phyloP scores from a whole-genome alignment of 2,797 vertebrate genomes.

The Poliocrania exsul region DNA sequence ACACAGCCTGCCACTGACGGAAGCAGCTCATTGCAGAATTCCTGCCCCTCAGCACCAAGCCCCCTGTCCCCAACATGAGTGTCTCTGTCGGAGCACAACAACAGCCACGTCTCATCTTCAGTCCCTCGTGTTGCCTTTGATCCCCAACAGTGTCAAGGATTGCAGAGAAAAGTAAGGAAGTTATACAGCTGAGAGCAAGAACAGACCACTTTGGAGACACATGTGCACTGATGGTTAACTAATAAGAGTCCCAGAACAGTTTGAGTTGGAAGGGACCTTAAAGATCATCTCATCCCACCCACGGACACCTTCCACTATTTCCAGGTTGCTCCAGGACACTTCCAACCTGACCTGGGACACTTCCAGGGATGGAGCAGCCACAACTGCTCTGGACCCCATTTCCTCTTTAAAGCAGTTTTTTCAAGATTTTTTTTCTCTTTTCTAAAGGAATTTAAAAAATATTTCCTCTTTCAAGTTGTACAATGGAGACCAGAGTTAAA shows the following conservation, averaged over 20 bases:
- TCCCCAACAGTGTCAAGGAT: neutral
- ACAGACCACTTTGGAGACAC: neutral
- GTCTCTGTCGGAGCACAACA: neutral
- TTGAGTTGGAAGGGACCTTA: neutral
- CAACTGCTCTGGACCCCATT: neutral
- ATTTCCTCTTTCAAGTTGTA: neutral
- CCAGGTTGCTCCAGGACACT: neutral
- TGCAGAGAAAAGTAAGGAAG: neutral
- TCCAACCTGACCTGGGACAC: neutral
- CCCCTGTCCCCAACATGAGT: fast-evolving
- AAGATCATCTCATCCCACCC: neutral
- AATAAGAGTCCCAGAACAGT: neutral
- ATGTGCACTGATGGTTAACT: neutral
- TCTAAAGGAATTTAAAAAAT: neutral
- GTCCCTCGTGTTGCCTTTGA: neutral
- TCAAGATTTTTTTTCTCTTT: neutral
- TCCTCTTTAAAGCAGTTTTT: neutral
- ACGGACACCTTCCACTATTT: neutral
- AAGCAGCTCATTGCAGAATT: neutral
- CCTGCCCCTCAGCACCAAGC: neutral
- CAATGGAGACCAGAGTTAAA: neutral
- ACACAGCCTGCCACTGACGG: neutral
- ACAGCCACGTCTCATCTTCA: neutral
- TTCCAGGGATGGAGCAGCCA: neutral
- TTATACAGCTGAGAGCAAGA: neutral